Evolutionary conservation across 2,888 invertebrate genomes (phyloP).

Genomic region (Drosophila siamana): DNA sequence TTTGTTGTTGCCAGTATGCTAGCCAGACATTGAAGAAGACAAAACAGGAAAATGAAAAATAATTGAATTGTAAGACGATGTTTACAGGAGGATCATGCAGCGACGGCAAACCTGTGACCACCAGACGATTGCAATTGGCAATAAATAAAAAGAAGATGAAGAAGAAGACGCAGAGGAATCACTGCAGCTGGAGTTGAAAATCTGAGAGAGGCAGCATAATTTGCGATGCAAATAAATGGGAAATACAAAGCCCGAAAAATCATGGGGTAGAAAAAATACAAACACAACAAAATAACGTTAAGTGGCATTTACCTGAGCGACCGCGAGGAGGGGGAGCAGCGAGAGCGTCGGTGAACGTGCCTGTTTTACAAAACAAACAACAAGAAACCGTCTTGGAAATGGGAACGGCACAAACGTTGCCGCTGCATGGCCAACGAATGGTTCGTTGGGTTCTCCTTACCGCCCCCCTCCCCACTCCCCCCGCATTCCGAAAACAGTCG

Average conservation of each 20-base stretch:
- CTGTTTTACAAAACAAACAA: slow-evolving; percentile 81
- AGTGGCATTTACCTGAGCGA: slow-evolving; percentile 76
- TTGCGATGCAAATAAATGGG: slow-evolving; percentile 76
- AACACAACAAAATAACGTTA: slow-evolving; percentile 57
- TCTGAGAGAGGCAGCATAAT: slow-evolving; percentile 54
- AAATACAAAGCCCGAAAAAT: slow-evolving; percentile 69
- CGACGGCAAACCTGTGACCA: slow-evolving; percentile 44
- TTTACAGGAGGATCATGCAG: slow-evolving; percentile 37
- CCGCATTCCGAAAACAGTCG: too few relatives aligned
- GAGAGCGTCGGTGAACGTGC: slow-evolving; percentile 55
- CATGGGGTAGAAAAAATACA: slow-evolving; percentile 47
- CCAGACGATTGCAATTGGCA: slow-evolving; percentile 75
- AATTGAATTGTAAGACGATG: slow-evolving; percentile 78
- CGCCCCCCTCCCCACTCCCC: neutral
- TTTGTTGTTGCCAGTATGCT: slow-evolving; percentile 30
- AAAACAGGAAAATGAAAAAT: slow-evolving; percentile 81
- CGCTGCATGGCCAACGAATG: slow-evolving; percentile 71
- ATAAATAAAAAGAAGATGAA: slow-evolving; percentile 67
- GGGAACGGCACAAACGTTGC: slow-evolving; percentile 72
- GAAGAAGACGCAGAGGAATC: slow-evolving; percentile 50
- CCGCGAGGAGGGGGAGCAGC: neutral
- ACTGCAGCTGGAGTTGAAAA: slow-evolving; percentile 56
- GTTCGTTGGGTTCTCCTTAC: slow-evolving; percentile 24
- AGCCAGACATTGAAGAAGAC: slow-evolving; percentile 72
- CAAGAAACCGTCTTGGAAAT: slow-evolving; percentile 45